phyloP scores from a whole-genome alignment of 2,113 vertebrate species.

The Coracopsis vasa region DNA sequence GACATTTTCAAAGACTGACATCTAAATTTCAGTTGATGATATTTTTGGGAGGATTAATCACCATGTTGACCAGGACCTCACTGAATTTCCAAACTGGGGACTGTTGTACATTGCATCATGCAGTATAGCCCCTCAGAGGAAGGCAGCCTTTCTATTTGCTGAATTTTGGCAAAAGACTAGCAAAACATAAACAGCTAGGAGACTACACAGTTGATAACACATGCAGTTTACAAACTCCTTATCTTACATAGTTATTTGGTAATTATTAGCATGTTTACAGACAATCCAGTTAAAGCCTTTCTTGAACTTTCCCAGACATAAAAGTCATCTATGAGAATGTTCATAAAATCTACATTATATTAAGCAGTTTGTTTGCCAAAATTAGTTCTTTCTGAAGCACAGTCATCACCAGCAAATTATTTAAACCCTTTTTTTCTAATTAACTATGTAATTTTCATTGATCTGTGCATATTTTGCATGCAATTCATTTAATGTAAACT shows the following conservation, averaged over 20 bases:
- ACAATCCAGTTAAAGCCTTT: neutral
- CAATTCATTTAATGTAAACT: neutral
- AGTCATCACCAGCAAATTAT: neutral
- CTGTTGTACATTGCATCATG: neutral
- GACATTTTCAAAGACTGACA: neutral
- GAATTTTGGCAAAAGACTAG: neutral
- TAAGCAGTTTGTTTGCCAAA: neutral
- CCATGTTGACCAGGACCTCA: neutral
- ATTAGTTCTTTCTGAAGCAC: conserved; percentile 12
- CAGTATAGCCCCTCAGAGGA: neutral
- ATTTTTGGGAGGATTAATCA: neutral
- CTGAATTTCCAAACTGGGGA: neutral
- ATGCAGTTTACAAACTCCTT: neutral
- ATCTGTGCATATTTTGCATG: neutral
- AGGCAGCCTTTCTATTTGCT: neutral
- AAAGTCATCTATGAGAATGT: neutral
- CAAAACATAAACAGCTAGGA: neutral
- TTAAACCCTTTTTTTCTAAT: neutral
- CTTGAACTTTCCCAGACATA: neutral
- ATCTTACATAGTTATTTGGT: neutral
- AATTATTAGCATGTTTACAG: neutral
- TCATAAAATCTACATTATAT: neutral
- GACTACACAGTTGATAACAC: neutral
- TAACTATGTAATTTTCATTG: neutral
- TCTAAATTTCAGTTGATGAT: neutral